Base-by-base conservation (phyloP, 1,140 invertebrate genomes). In the Dreissena polymorpha region DNA sequence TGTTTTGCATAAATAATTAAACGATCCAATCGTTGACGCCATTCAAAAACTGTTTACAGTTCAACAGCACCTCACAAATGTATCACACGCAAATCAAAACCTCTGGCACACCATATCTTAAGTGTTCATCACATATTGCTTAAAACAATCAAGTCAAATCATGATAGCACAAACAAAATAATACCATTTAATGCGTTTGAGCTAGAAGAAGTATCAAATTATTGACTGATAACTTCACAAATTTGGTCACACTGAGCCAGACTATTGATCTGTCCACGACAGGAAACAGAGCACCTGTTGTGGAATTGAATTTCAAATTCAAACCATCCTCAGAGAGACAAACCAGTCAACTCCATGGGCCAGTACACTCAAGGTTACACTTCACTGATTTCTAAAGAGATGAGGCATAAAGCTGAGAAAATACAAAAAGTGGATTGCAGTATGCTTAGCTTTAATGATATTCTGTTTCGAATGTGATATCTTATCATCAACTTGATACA, bases 31-130 rank as follows among this genome's bases (percentile, higher is more conserved):
- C 57, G 16, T 23, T 57, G 76, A 78, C 60, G 68, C 10, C 14
- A 78, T 78, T 78, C 18, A 78, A 70, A 18, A 65, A 29, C 64
- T 78, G 76, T 78, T 69, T 69, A 78, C 76, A 78, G 76, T 57
- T 78, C 76, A 70, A n/a, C 64, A 70, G 49, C 2, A 23, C 69
- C 65, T 68, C 64, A 70, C 50, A 16, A 49, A 23, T 5, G 27
- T 78, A 78, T 78, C 76, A 60, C 76, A 69, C 18, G 53, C 68
- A 50, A 57, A 78, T 78, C 76, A 69, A 68, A 69, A 67, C 16
- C 29, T 50, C 29, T 51, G 16, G 0, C 39, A 53, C 63, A 60
- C 57, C 57, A 12, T 60, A 60, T 60, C 57, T n/a, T 60, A 3
- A 60, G 21, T 60, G 57, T 60, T 60, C 57, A 60, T 60, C 57